phyloP scores from a whole-genome alignment of 2,888 invertebrate genomes.

The Ophion ventricosus region DNA sequence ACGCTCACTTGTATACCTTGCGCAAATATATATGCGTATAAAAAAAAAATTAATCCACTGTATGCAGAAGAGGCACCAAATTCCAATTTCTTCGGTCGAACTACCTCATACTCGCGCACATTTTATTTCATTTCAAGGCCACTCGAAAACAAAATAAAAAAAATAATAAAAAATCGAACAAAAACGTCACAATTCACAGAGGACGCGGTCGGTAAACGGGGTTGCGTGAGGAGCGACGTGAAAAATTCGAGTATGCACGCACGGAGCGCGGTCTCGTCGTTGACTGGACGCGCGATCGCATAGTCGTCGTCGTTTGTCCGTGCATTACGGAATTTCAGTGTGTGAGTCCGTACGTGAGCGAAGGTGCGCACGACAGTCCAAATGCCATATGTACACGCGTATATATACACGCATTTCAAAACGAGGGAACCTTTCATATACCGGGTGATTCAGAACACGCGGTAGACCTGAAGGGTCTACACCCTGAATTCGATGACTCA shows the following conservation, averaged over 20 bases:
- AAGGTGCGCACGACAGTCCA: constrained; percentile 53
- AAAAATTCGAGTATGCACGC: constrained; percentile 70
- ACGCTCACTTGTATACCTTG: background rate
- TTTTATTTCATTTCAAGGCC: too few relatives aligned
- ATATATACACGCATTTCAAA: constrained; percentile 29
- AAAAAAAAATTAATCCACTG: too few relatives aligned
- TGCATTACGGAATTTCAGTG: constrained; percentile 49
- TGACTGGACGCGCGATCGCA: constrained; percentile 75
- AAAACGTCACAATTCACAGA: background rate
- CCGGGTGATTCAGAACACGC: constrained; percentile 21
- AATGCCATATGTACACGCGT: constrained; percentile 40
- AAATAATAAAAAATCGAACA: constrained; percentile 1
- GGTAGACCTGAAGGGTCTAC: background rate
- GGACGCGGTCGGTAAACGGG: constrained; percentile 29
- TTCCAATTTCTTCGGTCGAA: too few relatives aligned
- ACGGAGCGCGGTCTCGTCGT: constrained; percentile 77
- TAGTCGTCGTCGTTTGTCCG: constrained; percentile 67
- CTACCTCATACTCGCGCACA: too few relatives aligned
- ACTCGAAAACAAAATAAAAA: background rate
- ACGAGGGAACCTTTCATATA: constrained; percentile 10
- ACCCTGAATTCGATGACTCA: background rate
- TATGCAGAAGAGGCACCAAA: too few relatives aligned
- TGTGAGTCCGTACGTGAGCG: constrained; percentile 69
- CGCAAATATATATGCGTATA: too few relatives aligned
- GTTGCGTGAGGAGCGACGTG: constrained; percentile 28